phyloP scores from a whole-genome alignment of 2,113 vertebrate genomes.

The Eidolon helvum region DNA sequence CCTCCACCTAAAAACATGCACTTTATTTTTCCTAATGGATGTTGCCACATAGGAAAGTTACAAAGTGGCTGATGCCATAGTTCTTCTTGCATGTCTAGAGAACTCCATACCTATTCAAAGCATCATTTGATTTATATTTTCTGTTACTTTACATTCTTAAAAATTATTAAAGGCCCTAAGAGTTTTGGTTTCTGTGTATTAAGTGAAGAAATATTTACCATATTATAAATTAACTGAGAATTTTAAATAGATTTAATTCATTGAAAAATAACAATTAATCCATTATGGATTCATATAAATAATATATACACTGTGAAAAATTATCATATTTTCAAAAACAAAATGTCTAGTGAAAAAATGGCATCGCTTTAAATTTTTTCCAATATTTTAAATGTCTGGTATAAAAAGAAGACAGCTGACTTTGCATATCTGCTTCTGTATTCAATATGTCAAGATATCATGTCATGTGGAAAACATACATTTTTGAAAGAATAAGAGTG shows the following conservation, averaged over 20 bases:
- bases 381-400: neutral
- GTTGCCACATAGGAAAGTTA: neutral
- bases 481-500: neutral
- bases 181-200: neutral
- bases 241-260: neutral
- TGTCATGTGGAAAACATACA: neutral
- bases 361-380: neutral
- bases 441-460: neutral
- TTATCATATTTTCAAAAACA: neutral
- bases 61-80: neutral
- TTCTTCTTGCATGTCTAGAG: neutral
- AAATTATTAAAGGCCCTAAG: neutral
- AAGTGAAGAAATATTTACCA: neutral
- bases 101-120: neutral
- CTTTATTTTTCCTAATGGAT: neutral
- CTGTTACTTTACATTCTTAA: neutral
- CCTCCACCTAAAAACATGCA: neutral
- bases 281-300: neutral
- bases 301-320: neutral
- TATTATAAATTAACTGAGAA: neutral
- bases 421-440: neutral
- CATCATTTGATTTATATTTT: neutral
- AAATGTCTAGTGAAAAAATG: neutral
- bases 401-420: neutral
- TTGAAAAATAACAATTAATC: neutral